Conservation (phyloP, 2,113 vertebrate species). For the Eulemur macaco region DNA sequence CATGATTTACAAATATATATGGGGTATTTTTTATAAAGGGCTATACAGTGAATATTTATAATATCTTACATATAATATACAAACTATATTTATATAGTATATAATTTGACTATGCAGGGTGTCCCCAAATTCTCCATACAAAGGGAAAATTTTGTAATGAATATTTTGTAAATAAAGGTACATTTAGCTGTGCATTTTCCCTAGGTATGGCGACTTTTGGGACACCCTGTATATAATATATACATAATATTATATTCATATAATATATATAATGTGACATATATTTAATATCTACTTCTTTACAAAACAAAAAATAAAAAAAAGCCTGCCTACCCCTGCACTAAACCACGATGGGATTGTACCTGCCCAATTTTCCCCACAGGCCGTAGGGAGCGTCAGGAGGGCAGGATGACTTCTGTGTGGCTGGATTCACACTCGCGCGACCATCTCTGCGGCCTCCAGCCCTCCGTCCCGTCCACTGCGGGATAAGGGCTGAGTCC, state of each 20-base stretch:
- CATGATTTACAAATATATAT: not conserved
- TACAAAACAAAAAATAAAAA: too few relatives aligned
- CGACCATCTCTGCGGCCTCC: not conserved
- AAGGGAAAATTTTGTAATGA: too few relatives aligned
- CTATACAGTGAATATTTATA: not conserved
- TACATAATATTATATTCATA: too few relatives aligned
- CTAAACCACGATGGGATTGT: fast-evolving
- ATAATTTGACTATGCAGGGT: too few relatives aligned
- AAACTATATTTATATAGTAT: too few relatives aligned
- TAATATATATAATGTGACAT: not conserved
- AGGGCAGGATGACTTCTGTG: not conserved
- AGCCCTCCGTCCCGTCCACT: fast-evolving
- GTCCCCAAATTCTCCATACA: too few relatives aligned
- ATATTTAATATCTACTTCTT: not conserved
- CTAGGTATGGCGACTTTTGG: not conserved
- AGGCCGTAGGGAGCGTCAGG: fast-evolving
- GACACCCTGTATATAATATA: too few relatives aligned
- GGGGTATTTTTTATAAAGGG: not conserved
- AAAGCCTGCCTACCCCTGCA: fast-evolving
- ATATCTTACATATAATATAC: not conserved
- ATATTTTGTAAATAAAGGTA: too few relatives aligned
- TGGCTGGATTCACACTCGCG: too few relatives aligned
- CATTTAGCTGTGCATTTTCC: too few relatives aligned
- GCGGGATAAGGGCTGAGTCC: not conserved
- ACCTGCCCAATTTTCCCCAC: not conserved